Evolutionary conservation across 1,140 invertebrate species (phyloP).

Genomic region (Hypothenemus hampei): DNA sequence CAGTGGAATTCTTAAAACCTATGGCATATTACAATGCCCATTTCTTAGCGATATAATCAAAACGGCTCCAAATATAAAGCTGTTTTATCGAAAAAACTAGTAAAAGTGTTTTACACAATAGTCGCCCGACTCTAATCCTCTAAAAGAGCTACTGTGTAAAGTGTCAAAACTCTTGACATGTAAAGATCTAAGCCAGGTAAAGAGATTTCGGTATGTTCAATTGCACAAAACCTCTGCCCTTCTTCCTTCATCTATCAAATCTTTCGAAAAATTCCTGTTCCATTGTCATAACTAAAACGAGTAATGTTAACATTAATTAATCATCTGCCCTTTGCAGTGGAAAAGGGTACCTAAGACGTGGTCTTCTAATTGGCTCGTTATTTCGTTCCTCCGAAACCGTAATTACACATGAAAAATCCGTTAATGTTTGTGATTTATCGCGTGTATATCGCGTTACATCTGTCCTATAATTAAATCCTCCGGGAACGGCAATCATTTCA

Average conservation of each 20-base stretch:
- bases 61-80: too few relatives aligned
- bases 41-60: too few relatives aligned
- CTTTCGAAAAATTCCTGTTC: too few relatives aligned
- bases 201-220: conserved; percentile 17
- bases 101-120: too few relatives aligned
- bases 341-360: neutral
- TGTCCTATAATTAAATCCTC: conserved; percentile 43
- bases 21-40: too few relatives aligned
- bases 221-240: conserved; percentile 25
- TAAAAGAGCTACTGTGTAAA: conserved; percentile 23
- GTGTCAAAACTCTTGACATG: conserved; percentile 19
- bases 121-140: neutral
- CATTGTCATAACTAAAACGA: too few relatives aligned
- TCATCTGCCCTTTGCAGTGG: neutral
- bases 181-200: conserved; percentile 15
- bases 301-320: too few relatives aligned
- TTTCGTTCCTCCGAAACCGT: conserved; percentile 30
- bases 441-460: conserved; percentile 36
- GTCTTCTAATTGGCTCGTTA: conserved; percentile 27
- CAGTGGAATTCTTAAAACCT: too few relatives aligned
- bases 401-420: conserved; percentile 39
- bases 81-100: too few relatives aligned
- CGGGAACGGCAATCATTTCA: conserved; percentile 42
- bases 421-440: conserved; percentile 38
- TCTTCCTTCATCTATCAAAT: too few relatives aligned